Evolutionary conservation across 2,888 invertebrate species (phyloP).

Genomic region (Pammene fasciana): DNA sequence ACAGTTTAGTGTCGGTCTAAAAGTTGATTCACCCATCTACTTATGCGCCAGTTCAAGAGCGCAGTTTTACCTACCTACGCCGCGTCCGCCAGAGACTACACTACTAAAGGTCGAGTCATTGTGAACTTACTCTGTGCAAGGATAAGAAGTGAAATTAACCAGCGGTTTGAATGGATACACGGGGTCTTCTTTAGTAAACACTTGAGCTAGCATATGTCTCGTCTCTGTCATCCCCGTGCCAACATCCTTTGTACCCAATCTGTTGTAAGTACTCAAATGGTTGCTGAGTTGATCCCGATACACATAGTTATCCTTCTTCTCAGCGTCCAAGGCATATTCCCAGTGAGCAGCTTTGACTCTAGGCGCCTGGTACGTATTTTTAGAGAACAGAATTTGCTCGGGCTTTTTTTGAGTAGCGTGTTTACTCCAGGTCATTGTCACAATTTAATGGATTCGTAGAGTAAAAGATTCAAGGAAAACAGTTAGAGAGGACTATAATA

Average conservation of each 20-base stretch:
- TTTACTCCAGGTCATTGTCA: slow-evolving; percentile 61
- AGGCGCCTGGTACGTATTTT: slow-evolving; percentile 65
- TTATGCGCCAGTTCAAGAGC: too few species aligned
- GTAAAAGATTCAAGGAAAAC: neutral
- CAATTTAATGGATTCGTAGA: slow-evolving; percentile 15
- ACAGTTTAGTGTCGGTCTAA: too few species aligned
- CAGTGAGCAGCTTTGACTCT: slow-evolving; percentile 73
- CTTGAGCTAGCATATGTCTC: slow-evolving; percentile 73
- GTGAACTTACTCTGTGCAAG: slow-evolving; percentile 74
- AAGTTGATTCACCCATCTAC: too few species aligned
- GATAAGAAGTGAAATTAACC: slow-evolving; percentile 77
- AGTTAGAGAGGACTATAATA: neutral
- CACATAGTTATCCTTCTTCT: slow-evolving; percentile 78
- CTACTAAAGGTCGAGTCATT: slow-evolving; percentile 11
- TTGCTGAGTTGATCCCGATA: slow-evolving; percentile 75
- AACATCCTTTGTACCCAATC: slow-evolving; percentile 70
- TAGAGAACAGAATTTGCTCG: slow-evolving; percentile 74
- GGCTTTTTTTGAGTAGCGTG: slow-evolving; percentile 72
- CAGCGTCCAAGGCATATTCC: slow-evolving; percentile 69
- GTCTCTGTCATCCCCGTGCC: slow-evolving; percentile 74
- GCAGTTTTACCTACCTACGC: too few species aligned
- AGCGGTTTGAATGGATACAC: slow-evolving; percentile 73
- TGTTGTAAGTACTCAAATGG: slow-evolving; percentile 75
- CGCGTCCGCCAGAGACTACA: too few species aligned
- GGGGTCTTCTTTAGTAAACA: slow-evolving; percentile 70